Base-by-base conservation (phyloP, 2,113 vertebrate genomes). In the Oreotrochilus melanogaster region DNA sequence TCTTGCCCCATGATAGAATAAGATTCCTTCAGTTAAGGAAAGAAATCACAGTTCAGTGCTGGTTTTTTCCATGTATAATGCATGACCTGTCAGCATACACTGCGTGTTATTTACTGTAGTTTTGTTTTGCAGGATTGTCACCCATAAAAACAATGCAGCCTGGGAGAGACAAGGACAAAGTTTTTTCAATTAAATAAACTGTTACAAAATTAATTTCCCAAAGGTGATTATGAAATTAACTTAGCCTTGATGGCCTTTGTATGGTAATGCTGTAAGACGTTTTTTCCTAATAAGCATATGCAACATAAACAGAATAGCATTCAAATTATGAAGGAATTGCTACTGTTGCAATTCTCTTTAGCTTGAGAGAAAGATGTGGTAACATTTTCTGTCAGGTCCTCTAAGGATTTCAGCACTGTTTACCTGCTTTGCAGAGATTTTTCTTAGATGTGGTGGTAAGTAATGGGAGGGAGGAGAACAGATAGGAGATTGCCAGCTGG, bases 51-150 rank as follows among this genome's bases (percentile, higher is more conserved):
- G 54, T 71, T 74, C 47, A 74, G 2, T 35, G 18, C 2, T 25
- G 17, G 47, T 37, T 76, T 86, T 39, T 12, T 1, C 53, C 6
- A 18, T 60, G 35, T 87, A 64, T 47, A 67, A 84, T 67, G 25
- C 28, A 87, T 69, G 65, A 48, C 27, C 23, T 78, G 35, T 53
- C 45, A 56, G 48, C 31, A 69, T 3, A 9, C 2, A 33, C 4
- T n/a, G 15, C 0, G 1, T 67, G 25, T 8, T 3, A 58, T 85
- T 58, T 69, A 35, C 30, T 48, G 27, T 11, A 11, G 0, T 43
- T 82, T 67, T 23, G 14, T 75, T 71, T 72, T 87, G 18, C 35
- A 82, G 28, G 30, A 45, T 27, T 62, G 22, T 30, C 50, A 70
- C 11, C 24, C 17, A 8, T 7, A 51, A 42, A 28, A 28, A 39